Percentiles rank a stretch among this genome's conserved stretches.
Conservation (phyloP, 2,797 vertebrate species). For the Myotis pilosus region DNA sequence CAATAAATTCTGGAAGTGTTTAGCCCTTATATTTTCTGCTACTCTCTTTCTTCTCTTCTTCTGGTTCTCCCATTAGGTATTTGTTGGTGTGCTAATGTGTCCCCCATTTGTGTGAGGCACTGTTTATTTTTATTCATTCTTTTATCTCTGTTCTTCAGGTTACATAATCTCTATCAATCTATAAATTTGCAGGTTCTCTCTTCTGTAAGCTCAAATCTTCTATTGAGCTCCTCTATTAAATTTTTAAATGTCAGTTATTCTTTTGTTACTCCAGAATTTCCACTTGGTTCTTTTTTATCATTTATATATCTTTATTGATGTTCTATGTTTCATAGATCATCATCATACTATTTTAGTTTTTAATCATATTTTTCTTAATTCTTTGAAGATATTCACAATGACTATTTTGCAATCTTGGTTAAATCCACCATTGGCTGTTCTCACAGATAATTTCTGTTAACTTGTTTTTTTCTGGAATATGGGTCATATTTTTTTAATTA, state of each 20-base stretch:
- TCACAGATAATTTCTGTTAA: background rate
- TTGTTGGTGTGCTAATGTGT: background rate
- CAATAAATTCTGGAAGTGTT: background rate
- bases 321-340: background rate
- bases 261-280: background rate
- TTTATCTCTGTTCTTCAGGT: background rate
- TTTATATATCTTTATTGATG: background rate
- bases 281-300: background rate
- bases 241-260: background rate
- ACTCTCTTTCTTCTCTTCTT: background rate
- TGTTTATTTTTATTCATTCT: background rate
- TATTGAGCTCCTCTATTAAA: background rate
- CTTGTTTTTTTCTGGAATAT: background rate
- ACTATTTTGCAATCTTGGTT: constrained; percentile 7
- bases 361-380: background rate
- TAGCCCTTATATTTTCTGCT: background rate
- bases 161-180: background rate
- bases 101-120: background rate
- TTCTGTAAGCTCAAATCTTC: background rate
- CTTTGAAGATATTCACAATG: background rate
- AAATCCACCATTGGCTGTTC: background rate
- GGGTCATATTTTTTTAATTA: background rate
- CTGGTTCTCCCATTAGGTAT: background rate
- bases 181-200: background rate
- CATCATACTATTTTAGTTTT: background rate